Conservation (phyloP, 1,140 invertebrate genomes). For the Neuroterus valhalla region DNA sequence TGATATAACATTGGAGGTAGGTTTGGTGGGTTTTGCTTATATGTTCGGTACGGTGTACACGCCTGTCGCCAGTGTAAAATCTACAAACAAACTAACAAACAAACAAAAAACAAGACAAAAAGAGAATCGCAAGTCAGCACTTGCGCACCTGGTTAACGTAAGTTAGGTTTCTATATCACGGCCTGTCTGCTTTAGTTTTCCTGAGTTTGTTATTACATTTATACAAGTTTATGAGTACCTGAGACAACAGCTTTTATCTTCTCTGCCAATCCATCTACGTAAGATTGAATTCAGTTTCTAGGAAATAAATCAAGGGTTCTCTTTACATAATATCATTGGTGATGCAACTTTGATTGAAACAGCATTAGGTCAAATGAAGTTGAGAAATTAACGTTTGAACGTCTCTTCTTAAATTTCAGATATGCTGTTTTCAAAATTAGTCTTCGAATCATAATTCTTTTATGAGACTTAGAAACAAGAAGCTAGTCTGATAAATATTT, state of each 20-base stretch:
- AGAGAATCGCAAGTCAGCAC: constrained; percentile 40
- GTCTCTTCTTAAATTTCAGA: too few species aligned
- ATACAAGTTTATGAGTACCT: constrained; percentile 58
- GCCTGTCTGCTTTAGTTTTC: constrained; percentile 75
- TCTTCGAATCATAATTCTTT: too few species aligned
- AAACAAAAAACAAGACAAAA: constrained; percentile 63
- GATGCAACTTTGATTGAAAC: too few species aligned
- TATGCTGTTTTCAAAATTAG: too few species aligned
- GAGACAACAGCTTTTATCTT: constrained; percentile 49
- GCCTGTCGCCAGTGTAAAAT: constrained; percentile 63
- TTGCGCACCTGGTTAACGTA: constrained; percentile 42
- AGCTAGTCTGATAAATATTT: too few species aligned
- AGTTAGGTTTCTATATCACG: constrained; percentile 69
- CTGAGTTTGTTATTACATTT: constrained; percentile 74
- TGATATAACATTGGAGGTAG: constrained; percentile 69
- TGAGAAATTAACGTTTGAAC: too few species aligned
- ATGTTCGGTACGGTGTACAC: constrained; percentile 41
- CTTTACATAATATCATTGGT: not conserved
- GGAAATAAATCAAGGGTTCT: not conserved
- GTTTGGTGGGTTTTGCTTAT: constrained; percentile 66
- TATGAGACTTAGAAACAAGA: too few species aligned
- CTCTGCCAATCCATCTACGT: not conserved
- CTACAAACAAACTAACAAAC: constrained; percentile 69
- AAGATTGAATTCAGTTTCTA: not conserved
- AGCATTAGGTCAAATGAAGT: too few species aligned